phyloP scores from a whole-genome alignment of 2,797 vertebrate genomes.

The Holocentrus rufus region DNA sequence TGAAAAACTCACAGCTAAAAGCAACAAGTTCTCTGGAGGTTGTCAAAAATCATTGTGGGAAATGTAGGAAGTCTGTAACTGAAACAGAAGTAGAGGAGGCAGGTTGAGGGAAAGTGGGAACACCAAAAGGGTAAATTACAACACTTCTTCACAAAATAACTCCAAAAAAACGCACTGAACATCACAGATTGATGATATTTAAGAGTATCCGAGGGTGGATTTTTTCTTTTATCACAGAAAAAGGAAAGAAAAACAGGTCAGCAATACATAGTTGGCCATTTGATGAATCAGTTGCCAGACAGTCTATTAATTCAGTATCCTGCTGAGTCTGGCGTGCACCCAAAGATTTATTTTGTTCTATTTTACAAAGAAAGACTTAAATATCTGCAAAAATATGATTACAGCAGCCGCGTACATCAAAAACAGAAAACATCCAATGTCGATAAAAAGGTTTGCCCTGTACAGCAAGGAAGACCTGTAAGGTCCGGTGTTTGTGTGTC shows the following conservation, averaged over 20 bases:
- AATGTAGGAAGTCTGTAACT: conserved; percentile 40
- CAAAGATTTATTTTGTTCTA: conserved; percentile 51
- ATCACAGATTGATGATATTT: conserved; percentile 34
- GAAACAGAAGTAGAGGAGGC: conserved; percentile 24
- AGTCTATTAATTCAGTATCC: conserved; percentile 57
- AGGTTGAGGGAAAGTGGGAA: conserved; percentile 11
- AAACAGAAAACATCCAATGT: conserved; percentile 5
- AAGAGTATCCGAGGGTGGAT: conserved; percentile 31
- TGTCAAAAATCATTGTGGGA: conserved; percentile 15
- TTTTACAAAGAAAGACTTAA: conserved; percentile 46
- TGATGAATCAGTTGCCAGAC: conserved; percentile 61
- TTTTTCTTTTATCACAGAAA: conserved; percentile 48
- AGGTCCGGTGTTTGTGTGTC: conserved; percentile 37
- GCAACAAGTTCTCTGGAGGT: conserved; percentile 38
- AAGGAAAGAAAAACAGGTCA: conserved; percentile 57
- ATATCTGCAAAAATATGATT: conserved; percentile 40
- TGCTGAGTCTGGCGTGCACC: conserved; percentile 32
- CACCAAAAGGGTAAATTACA: conserved; percentile 16
- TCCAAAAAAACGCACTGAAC: conserved; percentile 30
- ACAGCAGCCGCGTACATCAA: neutral
- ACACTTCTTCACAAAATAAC: conserved; percentile 37
- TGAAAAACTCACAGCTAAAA: conserved; percentile 34
- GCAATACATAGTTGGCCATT: conserved; percentile 53
- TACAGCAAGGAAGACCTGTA: conserved; percentile 17
- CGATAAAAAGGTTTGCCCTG: conserved; percentile 20